Evolutionary conservation across 1,140 invertebrate genomes (phyloP).

Genomic region (Drosophila teissieri): DNA sequence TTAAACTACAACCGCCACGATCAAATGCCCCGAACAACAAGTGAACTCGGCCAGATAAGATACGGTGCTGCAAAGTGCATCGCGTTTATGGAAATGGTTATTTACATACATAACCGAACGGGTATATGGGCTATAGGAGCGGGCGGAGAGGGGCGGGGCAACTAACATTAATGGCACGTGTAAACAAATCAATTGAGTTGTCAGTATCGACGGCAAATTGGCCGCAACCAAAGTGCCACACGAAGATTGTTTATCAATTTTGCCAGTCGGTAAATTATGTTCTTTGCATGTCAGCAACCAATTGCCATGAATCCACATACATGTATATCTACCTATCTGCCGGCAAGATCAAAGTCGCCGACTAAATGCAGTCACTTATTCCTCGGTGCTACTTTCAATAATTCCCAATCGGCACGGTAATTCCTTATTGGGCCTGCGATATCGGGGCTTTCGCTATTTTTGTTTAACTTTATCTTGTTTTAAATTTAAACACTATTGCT

Average conservation of each 20-base stretch:
- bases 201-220: constrained; percentile 73
- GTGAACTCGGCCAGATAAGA: constrained; percentile 52
- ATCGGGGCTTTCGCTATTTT: constrained; percentile 53
- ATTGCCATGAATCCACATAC: constrained; percentile 62
- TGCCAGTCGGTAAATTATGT: constrained; percentile 70
- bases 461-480: constrained; percentile 63
- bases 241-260: constrained; percentile 75
- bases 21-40: no score
- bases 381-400: constrained; percentile 43
- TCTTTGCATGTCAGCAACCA: constrained; percentile 82
- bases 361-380: constrained; percentile 48
- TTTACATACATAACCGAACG: constrained; percentile 61
- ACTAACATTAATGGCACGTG: constrained; percentile 77
- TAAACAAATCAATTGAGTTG: constrained; percentile 76
- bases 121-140: background rate
- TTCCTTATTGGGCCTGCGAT: constrained; percentile 47
- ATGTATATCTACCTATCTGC: constrained; percentile 14
- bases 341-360: constrained; percentile 43
- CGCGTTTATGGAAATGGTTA: constrained; percentile 59
- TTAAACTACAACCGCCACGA: constrained; percentile 58
- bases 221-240: constrained; percentile 64
- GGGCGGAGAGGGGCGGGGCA: background rate
- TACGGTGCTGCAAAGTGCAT: constrained; percentile 58
- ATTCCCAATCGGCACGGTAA: constrained; percentile 64
- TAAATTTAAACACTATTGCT: constrained; percentile 75